These are phyloP conservation scores for Sminthopsis crassicaudata DNA, from an alignment of 2,113 vertebrate species.

Conservation along the genomic window DNA sequence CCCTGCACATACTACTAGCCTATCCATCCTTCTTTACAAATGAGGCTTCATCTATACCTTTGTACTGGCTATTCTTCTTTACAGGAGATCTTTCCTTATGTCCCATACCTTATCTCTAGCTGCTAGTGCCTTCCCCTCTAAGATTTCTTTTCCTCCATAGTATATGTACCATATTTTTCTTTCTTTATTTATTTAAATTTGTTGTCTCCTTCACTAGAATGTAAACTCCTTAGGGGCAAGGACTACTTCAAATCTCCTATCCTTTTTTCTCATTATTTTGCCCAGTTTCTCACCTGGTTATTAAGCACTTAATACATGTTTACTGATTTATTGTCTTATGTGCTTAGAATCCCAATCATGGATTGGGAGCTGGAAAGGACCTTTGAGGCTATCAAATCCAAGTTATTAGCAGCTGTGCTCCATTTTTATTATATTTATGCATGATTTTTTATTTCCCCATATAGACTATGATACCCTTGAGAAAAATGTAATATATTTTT, in stretches of 20 bases:
- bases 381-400: background rate
- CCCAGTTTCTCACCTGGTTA: background rate
- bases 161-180: background rate
- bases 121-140: background rate
- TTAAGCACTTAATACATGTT: background rate
- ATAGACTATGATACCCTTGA: background rate
- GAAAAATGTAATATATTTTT: background rate
- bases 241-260: background rate
- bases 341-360: background rate
- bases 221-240: background rate
- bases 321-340: background rate
- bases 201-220: background rate
- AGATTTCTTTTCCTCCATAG: background rate
- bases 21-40: background rate
- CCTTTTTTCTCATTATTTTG: background rate
- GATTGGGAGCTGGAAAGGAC: background rate
- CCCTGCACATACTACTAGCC: background rate
- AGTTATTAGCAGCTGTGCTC: background rate
- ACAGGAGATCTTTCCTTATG: background rate
- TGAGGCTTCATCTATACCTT: background rate
- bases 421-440: background rate
- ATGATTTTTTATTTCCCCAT: background rate
- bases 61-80: background rate
- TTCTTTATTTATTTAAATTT: background rate
- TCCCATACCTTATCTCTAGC: background rate